Conservation (phyloP, 2,888 invertebrate species). For the Phortica magna region DNA sequence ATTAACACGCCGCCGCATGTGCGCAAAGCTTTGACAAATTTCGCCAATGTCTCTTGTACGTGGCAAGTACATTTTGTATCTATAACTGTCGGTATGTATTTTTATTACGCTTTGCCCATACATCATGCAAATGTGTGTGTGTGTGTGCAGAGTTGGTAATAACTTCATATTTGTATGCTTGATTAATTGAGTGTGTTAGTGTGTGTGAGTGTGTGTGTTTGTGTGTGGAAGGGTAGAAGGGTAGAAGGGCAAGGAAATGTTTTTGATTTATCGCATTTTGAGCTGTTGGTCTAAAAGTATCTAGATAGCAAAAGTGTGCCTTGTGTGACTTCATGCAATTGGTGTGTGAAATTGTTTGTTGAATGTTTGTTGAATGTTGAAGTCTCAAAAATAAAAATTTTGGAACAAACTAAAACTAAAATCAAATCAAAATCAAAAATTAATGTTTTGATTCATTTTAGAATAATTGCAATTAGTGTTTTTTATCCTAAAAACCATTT, state of each 20-base stretch:
- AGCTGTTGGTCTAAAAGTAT: no score
- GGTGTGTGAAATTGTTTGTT: no score
- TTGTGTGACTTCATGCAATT: no score
- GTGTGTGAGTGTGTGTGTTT: neutral
- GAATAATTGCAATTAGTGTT: no score
- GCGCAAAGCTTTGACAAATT: slow-evolving; percentile 24
- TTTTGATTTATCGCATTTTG: no score
- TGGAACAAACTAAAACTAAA: no score
- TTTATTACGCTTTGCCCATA: neutral
- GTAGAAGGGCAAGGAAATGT: neutral
- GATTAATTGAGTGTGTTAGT: neutral
- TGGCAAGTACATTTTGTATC: neutral
- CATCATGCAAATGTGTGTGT: neutral
- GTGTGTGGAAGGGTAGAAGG: neutral
- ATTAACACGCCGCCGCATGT: neutral
- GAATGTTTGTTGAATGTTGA: no score
- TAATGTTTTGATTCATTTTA: no score
- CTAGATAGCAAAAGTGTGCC: no score
- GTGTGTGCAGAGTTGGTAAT: neutral
- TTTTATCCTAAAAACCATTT: no score
- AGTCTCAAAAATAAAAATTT: no score
- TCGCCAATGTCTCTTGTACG: neutral
- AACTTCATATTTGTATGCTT: neutral
- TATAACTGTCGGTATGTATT: neutral
- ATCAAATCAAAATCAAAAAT: no score